These are phyloP conservation scores for Pantherophis vulpinus DNA, from an alignment of 2,797 vertebrate genomes.

Conservation along the genomic window DNA sequence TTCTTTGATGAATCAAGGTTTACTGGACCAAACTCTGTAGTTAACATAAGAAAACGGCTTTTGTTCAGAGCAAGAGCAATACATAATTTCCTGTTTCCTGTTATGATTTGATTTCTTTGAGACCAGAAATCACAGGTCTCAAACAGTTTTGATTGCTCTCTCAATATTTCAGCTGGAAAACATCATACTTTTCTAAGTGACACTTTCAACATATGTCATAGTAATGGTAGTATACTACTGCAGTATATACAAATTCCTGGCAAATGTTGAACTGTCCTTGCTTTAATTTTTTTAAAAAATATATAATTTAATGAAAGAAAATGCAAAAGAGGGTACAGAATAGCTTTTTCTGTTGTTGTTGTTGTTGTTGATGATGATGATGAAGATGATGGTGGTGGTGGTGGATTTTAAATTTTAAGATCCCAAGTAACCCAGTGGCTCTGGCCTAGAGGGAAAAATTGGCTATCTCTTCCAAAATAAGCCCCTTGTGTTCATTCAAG, in stretches of 20 bases:
- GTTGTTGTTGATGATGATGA: background rate
- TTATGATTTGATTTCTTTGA: background rate
- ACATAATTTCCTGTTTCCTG: background rate
- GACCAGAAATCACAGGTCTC: background rate
- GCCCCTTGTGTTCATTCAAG: background rate
- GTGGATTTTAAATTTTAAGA: background rate
- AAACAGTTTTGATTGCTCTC: background rate
- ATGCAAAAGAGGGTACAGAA: background rate
- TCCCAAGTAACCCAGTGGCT: background rate
- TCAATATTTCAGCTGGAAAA: background rate
- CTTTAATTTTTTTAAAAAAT: background rate
- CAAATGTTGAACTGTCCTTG: background rate
- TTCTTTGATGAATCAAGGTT: background rate
- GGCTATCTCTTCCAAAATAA: background rate
- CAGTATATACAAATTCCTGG: background rate
- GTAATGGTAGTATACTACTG: background rate
- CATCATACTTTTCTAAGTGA: background rate
- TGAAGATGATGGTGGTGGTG: background rate
- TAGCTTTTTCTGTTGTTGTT: background rate
- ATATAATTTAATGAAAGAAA: background rate
- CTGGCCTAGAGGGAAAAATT: background rate
- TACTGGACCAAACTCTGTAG: background rate
- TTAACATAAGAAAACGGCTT: background rate
- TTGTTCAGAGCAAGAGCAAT: background rate
- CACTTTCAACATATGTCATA: background rate